Percentiles rank a stretch among this genome's conserved stretches.
Evolutionary conservation across 2,797 vertebrate genomes (phyloP).

Genomic region (Chanos chanos): DNA sequence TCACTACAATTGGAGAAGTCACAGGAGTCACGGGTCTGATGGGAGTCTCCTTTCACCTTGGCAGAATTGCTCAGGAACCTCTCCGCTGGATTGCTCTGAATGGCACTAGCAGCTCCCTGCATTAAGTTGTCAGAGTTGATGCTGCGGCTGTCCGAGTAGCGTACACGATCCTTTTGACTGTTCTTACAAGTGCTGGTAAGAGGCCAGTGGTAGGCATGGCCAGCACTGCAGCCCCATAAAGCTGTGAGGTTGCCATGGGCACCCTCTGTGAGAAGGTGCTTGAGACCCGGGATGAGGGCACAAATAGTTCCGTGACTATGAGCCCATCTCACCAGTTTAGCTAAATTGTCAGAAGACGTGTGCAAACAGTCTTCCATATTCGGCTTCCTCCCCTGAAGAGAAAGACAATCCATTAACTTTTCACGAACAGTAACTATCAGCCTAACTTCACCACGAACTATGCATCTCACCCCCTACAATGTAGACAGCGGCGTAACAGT

Average conservation of each 20-base stretch:
- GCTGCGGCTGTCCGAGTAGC: constrained; percentile 79
- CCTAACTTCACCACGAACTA: too few species aligned
- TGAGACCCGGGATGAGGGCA: constrained; percentile 85
- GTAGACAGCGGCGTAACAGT: too few species aligned
- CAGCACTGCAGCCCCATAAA: constrained; percentile 84
- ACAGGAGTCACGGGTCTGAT: constrained; percentile 76
- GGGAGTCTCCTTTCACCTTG: constrained; percentile 76
- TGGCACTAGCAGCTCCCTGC: constrained; percentile 70
- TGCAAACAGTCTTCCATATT: constrained; percentile 87
- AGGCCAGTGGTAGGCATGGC: constrained; percentile 90
- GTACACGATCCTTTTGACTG: constrained; percentile 75
- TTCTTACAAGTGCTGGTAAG: constrained; percentile 77
- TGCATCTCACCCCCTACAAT: too few species aligned
- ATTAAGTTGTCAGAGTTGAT: constrained; percentile 79
- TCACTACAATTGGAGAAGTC: constrained; percentile 86
- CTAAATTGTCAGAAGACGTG: constrained; percentile 83
- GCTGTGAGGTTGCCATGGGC: constrained; percentile 79
- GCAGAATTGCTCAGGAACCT: constrained; percentile 66
- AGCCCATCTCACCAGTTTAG: constrained; percentile 90
- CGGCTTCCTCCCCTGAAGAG: constrained; percentile 49
- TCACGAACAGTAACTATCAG: too few species aligned
- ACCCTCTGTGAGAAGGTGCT: constrained; percentile 79
- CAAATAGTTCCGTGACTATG: constrained; percentile 93
- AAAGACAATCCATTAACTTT: too few species aligned
- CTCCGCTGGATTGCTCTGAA: constrained; percentile 72